Base-by-base conservation (phyloP, 1,140 invertebrate genomes). In the Pogonus chalceus region DNA sequence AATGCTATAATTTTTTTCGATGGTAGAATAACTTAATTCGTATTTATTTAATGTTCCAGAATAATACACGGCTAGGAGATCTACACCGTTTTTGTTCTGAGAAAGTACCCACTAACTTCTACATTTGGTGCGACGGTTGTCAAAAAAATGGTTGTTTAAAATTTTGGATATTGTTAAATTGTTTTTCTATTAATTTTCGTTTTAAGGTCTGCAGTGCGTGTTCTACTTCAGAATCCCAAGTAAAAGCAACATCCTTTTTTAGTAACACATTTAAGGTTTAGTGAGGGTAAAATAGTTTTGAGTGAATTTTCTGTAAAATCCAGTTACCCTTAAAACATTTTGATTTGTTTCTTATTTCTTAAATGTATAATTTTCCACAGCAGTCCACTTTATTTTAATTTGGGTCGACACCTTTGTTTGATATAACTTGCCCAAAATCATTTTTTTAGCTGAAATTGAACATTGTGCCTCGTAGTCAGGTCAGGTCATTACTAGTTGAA, bases 311-410 rank as follows among this genome's bases (percentile, higher is more conserved):
- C 63, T 59, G 47, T 66, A 69, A 46, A 67, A 69, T 20, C 57
- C 62, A 35, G 56, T 57, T 47, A 58, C 31, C 62, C 64, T 58
- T 69, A 35, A 55, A 77, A 78, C 56, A n/a, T n/a, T n/a, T 56
- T 58, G 20, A 58, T 49, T 58, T 55, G 35, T 49, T 56, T 58
- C n/a, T 53, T 22, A 7, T 35, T 55, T 53, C 49, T 55, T 18
- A 54, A 54, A 3, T 51, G 10, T 14, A 54, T 53, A 46, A 52
- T 20, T 58, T 24, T 23, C 39, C 23, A 56, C 51, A 16, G 52
- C 54, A 7, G n/a, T 20, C 3, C 18, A 52, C 52, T 51, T 58
- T 58, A n/a, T 7, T 58, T 49, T 16, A 54, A 52, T 49, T 54
- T 21, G 54, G 54, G 35, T 53, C 51, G 20, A 56, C 26, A 14